Conservation (phyloP, 2,797 vertebrate genomes). For the Craterocephalus amniculus region DNA sequence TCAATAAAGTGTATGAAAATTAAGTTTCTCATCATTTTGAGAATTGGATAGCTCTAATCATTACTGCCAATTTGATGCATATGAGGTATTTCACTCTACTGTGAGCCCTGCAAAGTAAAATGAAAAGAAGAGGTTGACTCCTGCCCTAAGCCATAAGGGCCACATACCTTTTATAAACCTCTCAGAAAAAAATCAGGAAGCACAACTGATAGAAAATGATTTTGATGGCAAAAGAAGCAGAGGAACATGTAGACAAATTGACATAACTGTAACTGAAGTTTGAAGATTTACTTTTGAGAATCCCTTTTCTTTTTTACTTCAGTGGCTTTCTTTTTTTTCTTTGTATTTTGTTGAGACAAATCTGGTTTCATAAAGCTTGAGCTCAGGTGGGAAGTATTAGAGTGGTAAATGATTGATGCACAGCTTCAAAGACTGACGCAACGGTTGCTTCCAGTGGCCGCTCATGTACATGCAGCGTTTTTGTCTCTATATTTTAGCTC, state of each 20-base stretch:
- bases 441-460: conserved; percentile 18
- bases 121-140: neutral
- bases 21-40: neutral
- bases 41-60: neutral
- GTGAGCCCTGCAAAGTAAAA: neutral
- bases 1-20: neutral
- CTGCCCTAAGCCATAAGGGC: neutral
- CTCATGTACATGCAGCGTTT: conserved; percentile 17
- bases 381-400: conserved; percentile 77
- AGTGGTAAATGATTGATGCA: conserved; percentile 75
- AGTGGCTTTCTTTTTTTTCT: neutral
- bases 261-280: neutral
- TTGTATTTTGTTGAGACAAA: neutral
- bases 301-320: neutral
- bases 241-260: neutral
- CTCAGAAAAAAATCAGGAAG: neutral
- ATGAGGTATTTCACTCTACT: neutral
- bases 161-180: neutral
- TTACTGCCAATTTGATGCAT: neutral
- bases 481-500: conserved; percentile 25
- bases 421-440: conserved; percentile 56
- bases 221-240: neutral
- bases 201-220: neutral
- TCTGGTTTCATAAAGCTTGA: conserved; percentile 40
- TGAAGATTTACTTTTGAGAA: neutral